These are phyloP conservation scores for Formica aserva DNA, from an alignment of 2,888 invertebrate genomes.

Conservation along the genomic window DNA sequence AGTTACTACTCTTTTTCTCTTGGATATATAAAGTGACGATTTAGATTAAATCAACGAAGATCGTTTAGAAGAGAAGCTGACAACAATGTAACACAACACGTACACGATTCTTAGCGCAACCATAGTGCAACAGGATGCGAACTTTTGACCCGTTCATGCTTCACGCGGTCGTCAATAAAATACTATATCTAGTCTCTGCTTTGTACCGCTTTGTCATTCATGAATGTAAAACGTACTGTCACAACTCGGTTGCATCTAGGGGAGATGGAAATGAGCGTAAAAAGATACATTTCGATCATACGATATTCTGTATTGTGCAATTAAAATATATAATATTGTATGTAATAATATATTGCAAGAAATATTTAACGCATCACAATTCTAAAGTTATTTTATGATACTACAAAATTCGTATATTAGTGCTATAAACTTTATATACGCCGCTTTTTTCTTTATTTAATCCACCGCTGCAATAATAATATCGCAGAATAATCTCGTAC, in stretches of 20 bases:
- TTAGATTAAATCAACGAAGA: slow-evolving; percentile 12
- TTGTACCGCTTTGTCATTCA: slow-evolving; percentile 39
- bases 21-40: not conserved
- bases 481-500: slow-evolving; percentile 12
- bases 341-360: not conserved
- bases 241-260: not conserved
- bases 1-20: not conserved
- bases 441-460: slow-evolving; percentile 28
- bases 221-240: slow-evolving; percentile 19
- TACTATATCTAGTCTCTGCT: not conserved
- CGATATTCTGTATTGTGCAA: not conserved
- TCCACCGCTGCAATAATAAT: slow-evolving; percentile 1
- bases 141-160: slow-evolving; percentile 33
- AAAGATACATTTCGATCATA: not conserved
- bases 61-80: slow-evolving; percentile 17
- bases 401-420: too few species aligned
- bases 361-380: not conserved
- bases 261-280: not conserved
- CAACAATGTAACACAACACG: slow-evolving; percentile 11
- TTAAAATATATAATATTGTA: not conserved
- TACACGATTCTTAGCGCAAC: slow-evolving; percentile 6
- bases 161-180: slow-evolving; percentile 39
- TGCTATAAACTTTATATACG: not conserved
- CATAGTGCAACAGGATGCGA: slow-evolving; percentile 11
- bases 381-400: not conserved